phyloP scores from a whole-genome alignment of 2,888 invertebrate genomes.

The Hydroisotoma schaefferi region DNA sequence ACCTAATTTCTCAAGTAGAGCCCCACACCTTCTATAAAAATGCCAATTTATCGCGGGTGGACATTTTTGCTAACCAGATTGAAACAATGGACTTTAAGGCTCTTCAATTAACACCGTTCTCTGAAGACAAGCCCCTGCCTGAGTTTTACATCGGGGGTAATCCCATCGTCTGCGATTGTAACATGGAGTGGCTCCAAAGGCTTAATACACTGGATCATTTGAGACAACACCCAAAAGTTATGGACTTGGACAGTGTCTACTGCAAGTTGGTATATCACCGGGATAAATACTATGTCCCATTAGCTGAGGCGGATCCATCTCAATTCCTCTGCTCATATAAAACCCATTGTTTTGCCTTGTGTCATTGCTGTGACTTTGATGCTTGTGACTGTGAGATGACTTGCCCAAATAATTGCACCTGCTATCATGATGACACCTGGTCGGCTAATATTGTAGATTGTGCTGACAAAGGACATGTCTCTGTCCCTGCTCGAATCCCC shows the following conservation, averaged over 20 bases:
- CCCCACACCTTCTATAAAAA: conserved; percentile 86
- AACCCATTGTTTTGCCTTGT: conserved; percentile 90
- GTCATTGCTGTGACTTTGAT: conserved; percentile 94
- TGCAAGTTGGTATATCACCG: conserved; percentile 82
- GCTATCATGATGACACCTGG: conserved; percentile 93
- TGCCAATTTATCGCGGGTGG: conserved; percentile 81
- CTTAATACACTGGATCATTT: conserved; percentile 79
- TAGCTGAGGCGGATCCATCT: conserved; percentile 79
- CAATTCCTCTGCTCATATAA: conserved; percentile 89
- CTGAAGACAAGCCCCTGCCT: conserved; percentile 70
- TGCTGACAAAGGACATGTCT: conserved; percentile 69
- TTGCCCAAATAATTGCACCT: conserved; percentile 60
- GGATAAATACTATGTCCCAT: conserved; percentile 76
- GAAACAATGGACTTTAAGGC: conserved; percentile 86
- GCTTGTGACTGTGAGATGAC: conserved; percentile 94
- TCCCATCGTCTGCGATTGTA: conserved; percentile 91
- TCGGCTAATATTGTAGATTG: conserved; percentile 90
- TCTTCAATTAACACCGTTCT: conserved; percentile 73
- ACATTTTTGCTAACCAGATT: conserved; percentile 88
- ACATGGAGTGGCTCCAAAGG: conserved; percentile 91
- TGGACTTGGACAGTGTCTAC: conserved; percentile 84
- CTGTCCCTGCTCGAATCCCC: conserved; percentile 74
- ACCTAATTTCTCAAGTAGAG: conserved; percentile 76
- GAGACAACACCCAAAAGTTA: conserved; percentile 81
- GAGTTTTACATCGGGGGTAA: conserved; percentile 92